Conservation (phyloP, 2,113 vertebrate species). For the Mormoops blainvillei region DNA sequence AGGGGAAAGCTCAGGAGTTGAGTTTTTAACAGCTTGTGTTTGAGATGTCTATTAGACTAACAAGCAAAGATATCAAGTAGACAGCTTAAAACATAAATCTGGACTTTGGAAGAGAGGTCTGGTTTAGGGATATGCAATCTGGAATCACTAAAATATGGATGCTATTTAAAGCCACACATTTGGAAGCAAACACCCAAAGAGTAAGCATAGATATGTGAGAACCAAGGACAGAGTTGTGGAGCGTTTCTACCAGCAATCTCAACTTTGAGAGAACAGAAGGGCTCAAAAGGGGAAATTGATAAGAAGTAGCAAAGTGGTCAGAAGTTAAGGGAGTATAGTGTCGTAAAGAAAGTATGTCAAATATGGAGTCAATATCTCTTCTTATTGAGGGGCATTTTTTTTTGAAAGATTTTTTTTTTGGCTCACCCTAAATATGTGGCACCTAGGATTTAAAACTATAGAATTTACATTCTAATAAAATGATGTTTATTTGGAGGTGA, state of each 20-base stretch:
- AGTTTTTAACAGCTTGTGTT: neutral
- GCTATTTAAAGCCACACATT: neutral
- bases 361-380: neutral
- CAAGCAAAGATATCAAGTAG: neutral
- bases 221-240: neutral
- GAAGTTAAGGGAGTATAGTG: neutral
- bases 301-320: neutral
- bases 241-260: neutral
- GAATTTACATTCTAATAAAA: neutral
- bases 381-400: neutral
- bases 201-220: neutral
- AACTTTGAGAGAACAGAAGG: neutral
- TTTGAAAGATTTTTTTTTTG: neutral
- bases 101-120: neutral
- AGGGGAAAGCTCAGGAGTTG: neutral
- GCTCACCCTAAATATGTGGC: neutral
- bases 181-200: neutral
- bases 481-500: neutral
- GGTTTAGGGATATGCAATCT: neutral
- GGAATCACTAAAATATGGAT: neutral
- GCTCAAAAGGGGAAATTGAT: neutral
- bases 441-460: neutral
- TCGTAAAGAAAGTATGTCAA: neutral
- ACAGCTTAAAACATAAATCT: neutral
- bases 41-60: neutral